Evolutionary conservation across 2,113 vertebrate species (phyloP), one percentile per base, ranked within the genome.

Genomic region (Pao palembangensis): DNA sequence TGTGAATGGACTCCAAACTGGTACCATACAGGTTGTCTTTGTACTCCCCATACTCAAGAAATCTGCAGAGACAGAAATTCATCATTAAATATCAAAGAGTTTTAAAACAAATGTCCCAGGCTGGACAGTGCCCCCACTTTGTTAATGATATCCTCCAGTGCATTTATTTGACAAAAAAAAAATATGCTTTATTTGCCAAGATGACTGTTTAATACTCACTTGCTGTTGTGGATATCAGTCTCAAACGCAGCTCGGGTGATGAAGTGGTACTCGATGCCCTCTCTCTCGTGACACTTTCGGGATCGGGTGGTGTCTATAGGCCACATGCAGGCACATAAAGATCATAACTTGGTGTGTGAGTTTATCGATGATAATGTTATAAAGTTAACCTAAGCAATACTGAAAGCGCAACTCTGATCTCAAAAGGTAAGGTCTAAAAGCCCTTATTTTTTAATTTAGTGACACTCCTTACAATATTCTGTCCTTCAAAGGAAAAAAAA

Each of bases 1-100:
- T 83, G 6, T 91, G 91, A 67, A 98, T 95, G 59, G 95, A 93
- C 52, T 95, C 94, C 64, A 98, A 84, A 65, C 93, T 95, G 59
- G 94, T 98, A 16, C 96, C 96, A 0, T 98, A 98, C 42, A 95
- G 86, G 54, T 98, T 94, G 15, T 95, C 95, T 60, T 97, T 97
- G 74, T 96, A 96, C 66, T 98, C 95, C 3, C 96, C 96, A 0
- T 93, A 92, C 69, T 98, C 96, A 74, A 98, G 92, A 69, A 98
- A 97, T 66, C 96, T 91, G 64, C 23, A 63, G 28, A 67, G 28
- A 67, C 3, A 63, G 10, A 14, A 55, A 8, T 7, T 16, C 4
- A 23, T 42, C 4, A 21, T 19, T 23, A 23, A 23, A 23, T 23
- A 23, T 23, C 21, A 23, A 1, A 64, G 6, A 1, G 28, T 31